Base-by-base conservation (phyloP, 2,113 vertebrate species). In the Podarcis cretensis region DNA sequence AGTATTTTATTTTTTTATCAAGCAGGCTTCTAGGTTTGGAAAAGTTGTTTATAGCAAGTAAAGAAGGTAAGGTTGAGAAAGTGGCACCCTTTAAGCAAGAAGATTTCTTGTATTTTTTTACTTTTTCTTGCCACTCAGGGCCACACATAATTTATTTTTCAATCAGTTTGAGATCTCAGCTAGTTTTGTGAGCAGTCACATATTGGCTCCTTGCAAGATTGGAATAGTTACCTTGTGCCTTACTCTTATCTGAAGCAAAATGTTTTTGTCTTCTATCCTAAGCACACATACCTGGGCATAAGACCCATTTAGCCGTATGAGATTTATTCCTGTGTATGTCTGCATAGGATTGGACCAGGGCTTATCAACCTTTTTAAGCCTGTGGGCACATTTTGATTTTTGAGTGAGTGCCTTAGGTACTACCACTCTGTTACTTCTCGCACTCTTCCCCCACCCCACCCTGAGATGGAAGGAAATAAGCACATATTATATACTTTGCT, bases 1-100 rank as follows among this genome's bases (percentile, higher is more conserved):
- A 95, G 92, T 97, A 91, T 93, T 95, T 97, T 96, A n/a, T 69
- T 69, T 35, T 37, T 75, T 97, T 96, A 96, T 95, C 95, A 94
- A 94, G 57, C 90, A 74, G 87, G 54, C 85, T 94, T 71, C 92
- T 78, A 88, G 90, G 54, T 91, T 95, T 95, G 59, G 65, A 91
- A 43, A 96, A 95, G 92, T 93, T 96, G 96, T 96, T 95, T 97
- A 87, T 93, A 93, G 6, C 86, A 90, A 93, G 83, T 91, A 91
- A 92, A 77, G 92, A 94, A 92, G 84, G 87, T 92, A 92, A 93
- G 84, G 84, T 95, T 85, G 90, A 94, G 87, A 95, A 85, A 95
- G 88, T 89, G 88, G 0, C 57, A 2, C 86, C 89, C 91, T 91
- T 93, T 82, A 89, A 89, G 90, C 6, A 63, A 57, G 85, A 89